Percentiles rank a stretch among this genome's conserved stretches.
Evolutionary conservation across 2,888 invertebrate genomes (phyloP).

Genomic region (Erebia epiphron): DNA sequence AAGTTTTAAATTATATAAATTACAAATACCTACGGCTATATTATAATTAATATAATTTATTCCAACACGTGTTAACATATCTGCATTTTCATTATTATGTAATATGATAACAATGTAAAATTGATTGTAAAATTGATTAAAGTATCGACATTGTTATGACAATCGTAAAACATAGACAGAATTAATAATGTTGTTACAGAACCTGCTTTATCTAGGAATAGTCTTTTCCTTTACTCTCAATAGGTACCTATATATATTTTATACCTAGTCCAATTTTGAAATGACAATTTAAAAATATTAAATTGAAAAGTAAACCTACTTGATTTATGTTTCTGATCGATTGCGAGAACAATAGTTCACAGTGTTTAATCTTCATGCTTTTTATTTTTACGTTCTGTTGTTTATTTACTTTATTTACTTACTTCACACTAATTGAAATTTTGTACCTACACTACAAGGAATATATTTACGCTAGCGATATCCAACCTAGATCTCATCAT

Average conservation of each 20-base stretch:
- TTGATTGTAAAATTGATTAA: not conserved
- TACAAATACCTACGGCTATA: not conserved
- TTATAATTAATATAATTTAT: not conserved
- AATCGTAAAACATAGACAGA: not conserved
- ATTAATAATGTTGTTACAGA: conserved; percentile 9
- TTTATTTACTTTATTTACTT: not conserved
- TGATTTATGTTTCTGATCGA: not conserved
- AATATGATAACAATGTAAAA: not conserved
- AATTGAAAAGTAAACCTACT: conserved; percentile 10
- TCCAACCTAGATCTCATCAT: too few species aligned
- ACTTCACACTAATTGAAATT: too few species aligned
- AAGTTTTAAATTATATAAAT: not conserved
- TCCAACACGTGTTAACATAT: conserved; percentile 12
- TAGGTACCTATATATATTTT: not conserved
- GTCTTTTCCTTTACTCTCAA: conserved; percentile 12
- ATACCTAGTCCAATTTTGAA: not conserved
- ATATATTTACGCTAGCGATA: too few species aligned
- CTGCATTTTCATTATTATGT: not conserved
- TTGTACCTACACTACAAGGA: too few species aligned
- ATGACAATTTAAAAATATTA: not conserved
- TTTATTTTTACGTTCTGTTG: not conserved
- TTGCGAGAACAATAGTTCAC: conserved; percentile 2
- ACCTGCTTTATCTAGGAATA: conserved; percentile 8
- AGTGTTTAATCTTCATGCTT: not conserved
- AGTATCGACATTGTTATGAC: not conserved